A percentile compares a stretch with the other conserved stretches of the same genome.
These are phyloP conservation scores for Boulengeromyrus knoepffleri DNA, from an alignment of 2,113 vertebrate genomes.

Conservation along the genomic window DNA sequence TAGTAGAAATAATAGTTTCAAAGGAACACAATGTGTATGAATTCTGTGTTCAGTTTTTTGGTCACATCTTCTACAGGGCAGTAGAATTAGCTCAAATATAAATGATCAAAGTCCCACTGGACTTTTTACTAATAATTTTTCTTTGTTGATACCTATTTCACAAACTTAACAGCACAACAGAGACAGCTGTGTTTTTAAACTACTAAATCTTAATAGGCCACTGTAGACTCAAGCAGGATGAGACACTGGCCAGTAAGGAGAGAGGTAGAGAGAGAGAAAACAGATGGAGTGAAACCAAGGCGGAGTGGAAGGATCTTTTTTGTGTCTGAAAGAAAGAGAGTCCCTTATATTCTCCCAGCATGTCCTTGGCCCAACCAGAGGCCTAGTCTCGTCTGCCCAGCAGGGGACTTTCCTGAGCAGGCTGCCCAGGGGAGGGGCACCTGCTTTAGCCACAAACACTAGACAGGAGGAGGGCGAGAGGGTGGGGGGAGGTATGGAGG, in stretches of 20 bases:
- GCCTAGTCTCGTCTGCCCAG: slow-evolving; percentile 67
- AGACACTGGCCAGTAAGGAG: not conserved
- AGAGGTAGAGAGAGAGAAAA: slow-evolving; percentile 51
- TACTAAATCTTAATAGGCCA: not conserved
- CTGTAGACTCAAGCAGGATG: not conserved
- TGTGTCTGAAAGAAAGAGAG: slow-evolving; percentile 61
- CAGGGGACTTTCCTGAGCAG: slow-evolving; percentile 66
- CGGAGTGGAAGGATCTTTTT: slow-evolving; percentile 46
- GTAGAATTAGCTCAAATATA: not conserved
- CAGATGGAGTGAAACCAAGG: slow-evolving; percentile 60
- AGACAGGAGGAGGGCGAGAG: slow-evolving; percentile 40
- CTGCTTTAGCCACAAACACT: slow-evolving; percentile 62
- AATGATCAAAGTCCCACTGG: no score
- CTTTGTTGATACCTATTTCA: not conserved
- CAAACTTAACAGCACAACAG: not conserved
- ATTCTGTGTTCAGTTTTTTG: not conserved
- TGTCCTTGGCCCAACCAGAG: slow-evolving; percentile 55
- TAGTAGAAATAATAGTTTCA: not conserved
- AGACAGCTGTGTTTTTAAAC: not conserved
- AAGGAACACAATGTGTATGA: not conserved
- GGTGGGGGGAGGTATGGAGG: slow-evolving; percentile 33
- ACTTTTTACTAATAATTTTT: not conserved
- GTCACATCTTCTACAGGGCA: not conserved
- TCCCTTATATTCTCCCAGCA: slow-evolving; percentile 65
- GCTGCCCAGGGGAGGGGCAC: slow-evolving; percentile 71